phyloP scores from a whole-genome alignment of 2,888 invertebrate genomes.

The Heliconius hortense region DNA sequence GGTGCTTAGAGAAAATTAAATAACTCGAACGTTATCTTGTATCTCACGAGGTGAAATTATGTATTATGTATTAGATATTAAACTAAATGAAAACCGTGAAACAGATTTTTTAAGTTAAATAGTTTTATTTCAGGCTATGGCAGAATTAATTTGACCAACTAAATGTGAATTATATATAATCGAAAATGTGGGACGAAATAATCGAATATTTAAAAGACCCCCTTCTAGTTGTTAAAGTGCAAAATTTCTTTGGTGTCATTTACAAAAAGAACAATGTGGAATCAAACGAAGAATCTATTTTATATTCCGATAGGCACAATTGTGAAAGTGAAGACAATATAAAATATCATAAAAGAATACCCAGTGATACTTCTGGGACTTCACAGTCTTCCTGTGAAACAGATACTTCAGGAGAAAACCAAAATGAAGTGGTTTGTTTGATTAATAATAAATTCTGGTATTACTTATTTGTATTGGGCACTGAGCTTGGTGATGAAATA shows the following conservation, averaged over 20 bases:
- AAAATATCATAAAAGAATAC: constrained; percentile 65
- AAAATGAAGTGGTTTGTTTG: constrained; percentile 70
- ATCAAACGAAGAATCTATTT: constrained; percentile 54
- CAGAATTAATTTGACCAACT: background rate
- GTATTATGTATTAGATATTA: background rate
- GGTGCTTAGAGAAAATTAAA: background rate
- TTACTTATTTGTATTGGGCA: constrained; percentile 91
- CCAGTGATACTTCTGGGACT: constrained; percentile 69
- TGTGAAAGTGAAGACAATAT: constrained; percentile 57
- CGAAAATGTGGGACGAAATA: constrained; percentile 70
- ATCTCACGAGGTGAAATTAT: background rate
- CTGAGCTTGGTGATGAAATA: constrained; percentile 93
- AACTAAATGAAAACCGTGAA: background rate
- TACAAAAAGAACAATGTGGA: constrained; percentile 61
- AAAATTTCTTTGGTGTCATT: constrained; percentile 89
- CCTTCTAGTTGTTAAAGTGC: constrained; percentile 88
- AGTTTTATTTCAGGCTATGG: background rate
- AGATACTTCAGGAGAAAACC: constrained; percentile 64
- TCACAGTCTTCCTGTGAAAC: constrained; percentile 70
- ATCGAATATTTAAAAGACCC: constrained; percentile 89
- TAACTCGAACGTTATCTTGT: background rate
- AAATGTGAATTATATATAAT: background rate
- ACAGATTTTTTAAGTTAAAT: background rate
- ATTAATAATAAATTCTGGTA: constrained; percentile 91
- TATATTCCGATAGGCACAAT: constrained; percentile 60